These are phyloP conservation scores for Netelia virgata DNA, from an alignment of 2,888 invertebrate genomes.

Conservation along the genomic window DNA sequence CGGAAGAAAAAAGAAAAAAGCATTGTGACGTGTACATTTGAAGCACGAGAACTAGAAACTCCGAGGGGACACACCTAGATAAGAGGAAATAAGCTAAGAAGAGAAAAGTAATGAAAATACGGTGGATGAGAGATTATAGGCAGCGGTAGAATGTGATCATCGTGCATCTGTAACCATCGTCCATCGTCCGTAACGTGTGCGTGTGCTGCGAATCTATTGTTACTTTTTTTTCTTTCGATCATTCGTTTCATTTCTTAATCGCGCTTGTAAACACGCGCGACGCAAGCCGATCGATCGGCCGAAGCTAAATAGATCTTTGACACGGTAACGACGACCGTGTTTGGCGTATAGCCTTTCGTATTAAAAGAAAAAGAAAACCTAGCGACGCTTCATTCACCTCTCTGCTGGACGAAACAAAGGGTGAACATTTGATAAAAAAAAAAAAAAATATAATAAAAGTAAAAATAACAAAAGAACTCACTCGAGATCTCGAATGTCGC, in stretches of 20 bases:
- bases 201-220: slow-evolving; percentile 59
- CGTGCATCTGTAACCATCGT: slow-evolving; percentile 63
- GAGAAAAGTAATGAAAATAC: slow-evolving; percentile 22
- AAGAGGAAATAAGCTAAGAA: slow-evolving; percentile 44
- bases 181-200: slow-evolving; percentile 54
- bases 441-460: slow-evolving; percentile 38
- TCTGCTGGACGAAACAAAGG: slow-evolving; percentile 55
- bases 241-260: slow-evolving; percentile 40
- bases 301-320: slow-evolving; percentile 39
- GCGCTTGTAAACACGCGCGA: slow-evolving; percentile 58
- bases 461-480: slow-evolving; percentile 58
- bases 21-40: slow-evolving; percentile 7
- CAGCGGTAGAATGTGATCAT: slow-evolving; percentile 37
- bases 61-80: slow-evolving; percentile 25
- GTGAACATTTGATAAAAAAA: slow-evolving; percentile 41
- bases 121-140: slow-evolving; percentile 51
- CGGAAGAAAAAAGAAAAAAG: neutral
- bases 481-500: slow-evolving; percentile 70
- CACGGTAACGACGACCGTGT: slow-evolving; percentile 32
- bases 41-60: slow-evolving; percentile 4
- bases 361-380: slow-evolving; percentile 47
- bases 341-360: slow-evolving; percentile 10
- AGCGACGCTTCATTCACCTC: slow-evolving; percentile 68
- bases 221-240: slow-evolving; percentile 14
- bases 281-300: slow-evolving; percentile 13